These are phyloP conservation scores for Chelon auratus DNA, from an alignment of 2,797 vertebrate genomes.

Conservation along the genomic window DNA sequence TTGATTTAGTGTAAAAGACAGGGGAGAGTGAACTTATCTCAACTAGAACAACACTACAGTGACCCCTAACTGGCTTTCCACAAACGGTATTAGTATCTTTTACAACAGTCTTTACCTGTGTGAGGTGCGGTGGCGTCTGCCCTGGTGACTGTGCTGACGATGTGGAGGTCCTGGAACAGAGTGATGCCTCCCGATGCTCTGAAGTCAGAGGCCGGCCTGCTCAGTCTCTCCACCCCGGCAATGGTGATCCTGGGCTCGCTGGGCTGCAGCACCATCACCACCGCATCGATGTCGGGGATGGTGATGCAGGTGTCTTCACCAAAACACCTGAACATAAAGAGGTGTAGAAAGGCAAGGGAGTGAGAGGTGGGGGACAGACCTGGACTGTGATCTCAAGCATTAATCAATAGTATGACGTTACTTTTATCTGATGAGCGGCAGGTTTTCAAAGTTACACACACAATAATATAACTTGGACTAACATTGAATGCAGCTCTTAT, in stretches of 20 bases:
- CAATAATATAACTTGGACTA: too few species aligned
- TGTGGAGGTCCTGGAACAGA: conserved; percentile 93
- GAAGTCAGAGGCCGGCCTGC: conserved; percentile 87
- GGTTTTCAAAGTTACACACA: too few species aligned
- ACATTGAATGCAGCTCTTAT: too few species aligned
- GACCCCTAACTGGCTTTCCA: conserved; percentile 12
- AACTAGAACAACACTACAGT: not conserved
- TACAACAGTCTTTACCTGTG: conserved; percentile 69
- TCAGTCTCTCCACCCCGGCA: conserved; percentile 90
- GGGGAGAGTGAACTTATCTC: not conserved
- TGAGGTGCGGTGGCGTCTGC: conserved; percentile 79
- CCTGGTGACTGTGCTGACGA: conserved; percentile 91
- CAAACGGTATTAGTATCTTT: not conserved
- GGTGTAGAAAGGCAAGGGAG: not conserved
- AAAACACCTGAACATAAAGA: conserved; percentile 88
- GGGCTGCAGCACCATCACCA: conserved; percentile 95
- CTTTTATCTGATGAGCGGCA: too few species aligned
- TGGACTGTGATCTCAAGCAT: too few species aligned
- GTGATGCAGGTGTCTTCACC: conserved; percentile 96
- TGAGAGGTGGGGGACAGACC: not conserved
- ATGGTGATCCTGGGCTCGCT: conserved; percentile 95
- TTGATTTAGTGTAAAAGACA: not conserved
- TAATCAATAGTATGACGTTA: too few species aligned
- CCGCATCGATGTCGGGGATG: conserved; percentile 92
- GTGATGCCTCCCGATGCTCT: conserved; percentile 82